Evolutionary conservation across 2,113 vertebrate genomes (phyloP).

Genomic region (Pachyramphus minor): DNA sequence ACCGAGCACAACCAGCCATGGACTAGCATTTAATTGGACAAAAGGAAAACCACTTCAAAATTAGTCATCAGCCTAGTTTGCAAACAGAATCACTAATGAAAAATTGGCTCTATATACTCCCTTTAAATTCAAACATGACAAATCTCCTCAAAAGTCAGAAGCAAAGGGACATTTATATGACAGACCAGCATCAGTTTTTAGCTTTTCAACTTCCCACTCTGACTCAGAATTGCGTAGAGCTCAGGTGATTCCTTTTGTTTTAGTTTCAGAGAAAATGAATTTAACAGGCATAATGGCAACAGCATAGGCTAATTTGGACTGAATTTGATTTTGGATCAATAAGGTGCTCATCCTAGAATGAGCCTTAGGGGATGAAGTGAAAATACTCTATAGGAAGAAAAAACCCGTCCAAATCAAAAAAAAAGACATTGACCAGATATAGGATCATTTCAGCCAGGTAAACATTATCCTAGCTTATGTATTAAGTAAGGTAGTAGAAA

Average conservation of each 20-base stretch:
- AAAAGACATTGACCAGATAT: background rate
- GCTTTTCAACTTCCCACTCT: background rate
- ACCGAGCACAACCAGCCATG: background rate
- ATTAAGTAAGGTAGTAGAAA: background rate
- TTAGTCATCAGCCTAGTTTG: background rate
- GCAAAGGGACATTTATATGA: background rate
- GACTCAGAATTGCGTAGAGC: background rate
- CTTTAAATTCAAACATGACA: background rate
- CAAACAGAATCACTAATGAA: background rate
- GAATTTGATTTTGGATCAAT: background rate
- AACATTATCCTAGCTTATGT: background rate
- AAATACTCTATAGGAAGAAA: background rate
- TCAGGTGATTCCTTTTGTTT: background rate
- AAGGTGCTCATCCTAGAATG: background rate
- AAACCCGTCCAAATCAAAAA: background rate
- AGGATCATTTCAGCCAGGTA: background rate
- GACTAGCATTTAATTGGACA: background rate
- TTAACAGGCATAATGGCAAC: background rate
- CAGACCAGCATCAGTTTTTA: background rate
- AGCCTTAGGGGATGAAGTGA: background rate
- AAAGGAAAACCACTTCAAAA: background rate
- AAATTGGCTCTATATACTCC: background rate
- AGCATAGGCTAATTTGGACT: background rate
- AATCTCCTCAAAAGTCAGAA: background rate
- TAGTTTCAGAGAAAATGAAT: background rate